Evolutionary conservation across 2,113 vertebrate genomes (phyloP).

Genomic region (Dipodomys merriami): DNA sequence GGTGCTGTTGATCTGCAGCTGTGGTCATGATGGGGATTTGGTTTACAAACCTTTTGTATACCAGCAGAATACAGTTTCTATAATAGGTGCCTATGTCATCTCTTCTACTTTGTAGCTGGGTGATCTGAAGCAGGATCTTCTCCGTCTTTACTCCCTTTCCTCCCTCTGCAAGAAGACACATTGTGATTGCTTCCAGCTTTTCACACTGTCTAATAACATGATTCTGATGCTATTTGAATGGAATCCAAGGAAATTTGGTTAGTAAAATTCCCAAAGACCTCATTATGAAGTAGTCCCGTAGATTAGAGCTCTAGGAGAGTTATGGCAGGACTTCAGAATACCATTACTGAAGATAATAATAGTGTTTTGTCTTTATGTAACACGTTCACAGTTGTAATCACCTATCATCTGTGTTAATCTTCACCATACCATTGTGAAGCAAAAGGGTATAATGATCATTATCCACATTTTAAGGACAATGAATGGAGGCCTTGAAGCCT

Average conservation of each 20-base stretch:
- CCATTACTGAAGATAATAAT: slow-evolving; percentile 72
- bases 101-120: background rate
- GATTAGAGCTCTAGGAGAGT: slow-evolving; percentile 50
- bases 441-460: slow-evolving; percentile 53
- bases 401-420: slow-evolving; percentile 66
- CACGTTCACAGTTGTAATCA: slow-evolving; percentile 71
- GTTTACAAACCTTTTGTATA: background rate
- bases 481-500: slow-evolving; percentile 19
- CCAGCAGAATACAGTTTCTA: background rate
- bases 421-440: slow-evolving; percentile 55
- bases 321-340: slow-evolving; percentile 66
- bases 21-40: background rate
- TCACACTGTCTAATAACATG: slow-evolving; percentile 17
- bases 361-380: slow-evolving; percentile 70
- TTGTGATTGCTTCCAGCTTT: slow-evolving; percentile 5
- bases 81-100: background rate
- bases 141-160: background rate
- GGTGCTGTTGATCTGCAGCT: background rate
- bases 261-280: slow-evolving; percentile 64
- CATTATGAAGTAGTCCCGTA: slow-evolving; percentile 61
- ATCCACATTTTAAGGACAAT: slow-evolving; percentile 55
- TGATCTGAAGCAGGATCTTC: background rate
- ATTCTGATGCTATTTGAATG: slow-evolving; percentile 62
- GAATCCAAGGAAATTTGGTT: slow-evolving; percentile 67
- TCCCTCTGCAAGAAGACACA: slow-evolving; percentile 54